phyloP scores from a whole-genome alignment of 1,140 invertebrate genomes.

The Paracyclopina nana region DNA sequence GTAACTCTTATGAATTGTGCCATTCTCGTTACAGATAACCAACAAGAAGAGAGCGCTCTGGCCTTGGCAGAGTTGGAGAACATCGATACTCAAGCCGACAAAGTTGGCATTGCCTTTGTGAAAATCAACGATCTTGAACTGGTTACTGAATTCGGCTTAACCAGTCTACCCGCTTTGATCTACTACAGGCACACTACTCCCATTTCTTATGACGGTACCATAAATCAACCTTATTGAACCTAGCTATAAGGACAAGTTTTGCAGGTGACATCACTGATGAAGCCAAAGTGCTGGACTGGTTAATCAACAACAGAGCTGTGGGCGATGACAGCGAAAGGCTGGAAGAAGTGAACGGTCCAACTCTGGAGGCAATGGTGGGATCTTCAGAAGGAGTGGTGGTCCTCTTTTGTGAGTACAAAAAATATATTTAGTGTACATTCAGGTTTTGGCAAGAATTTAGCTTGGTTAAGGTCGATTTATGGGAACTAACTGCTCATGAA shows the following conservation, averaged over 20 bases:
- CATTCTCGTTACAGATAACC: constrained; percentile 49
- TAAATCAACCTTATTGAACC: constrained; percentile 1
- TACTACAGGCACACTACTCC: constrained; percentile 87
- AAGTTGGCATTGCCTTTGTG: constrained; percentile 78
- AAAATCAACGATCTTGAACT: constrained; percentile 79
- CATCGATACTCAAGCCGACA: constrained; percentile 87
- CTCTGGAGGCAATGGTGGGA: constrained; percentile 58
- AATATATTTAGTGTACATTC: too few species aligned
- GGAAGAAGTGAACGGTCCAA: constrained; percentile 58
- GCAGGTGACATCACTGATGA: constrained; percentile 68
- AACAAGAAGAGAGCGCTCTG: constrained; percentile 22
- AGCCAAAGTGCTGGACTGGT: constrained; percentile 79
- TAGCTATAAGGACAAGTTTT: constrained; percentile 18
- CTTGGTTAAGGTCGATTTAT: too few species aligned
- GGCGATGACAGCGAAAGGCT: constrained; percentile 81
- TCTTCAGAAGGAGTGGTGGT: constrained; percentile 79
- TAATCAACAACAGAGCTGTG: constrained; percentile 73
- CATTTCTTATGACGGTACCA: constrained; percentile 75
- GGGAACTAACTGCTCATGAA: too few species aligned
- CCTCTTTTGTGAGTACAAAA: constrained; percentile 57
- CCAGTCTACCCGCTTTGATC: constrained; percentile 61
- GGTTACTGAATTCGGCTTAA: constrained; percentile 77
- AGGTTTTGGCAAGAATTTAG: too few species aligned
- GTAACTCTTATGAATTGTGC: too few species aligned
- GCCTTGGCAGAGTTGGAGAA: constrained; percentile 46